Evolutionary conservation across 2,888 invertebrate genomes (phyloP), one percentile per base, ranked within the genome.

Genomic region (Heliothis peltigera): DNA sequence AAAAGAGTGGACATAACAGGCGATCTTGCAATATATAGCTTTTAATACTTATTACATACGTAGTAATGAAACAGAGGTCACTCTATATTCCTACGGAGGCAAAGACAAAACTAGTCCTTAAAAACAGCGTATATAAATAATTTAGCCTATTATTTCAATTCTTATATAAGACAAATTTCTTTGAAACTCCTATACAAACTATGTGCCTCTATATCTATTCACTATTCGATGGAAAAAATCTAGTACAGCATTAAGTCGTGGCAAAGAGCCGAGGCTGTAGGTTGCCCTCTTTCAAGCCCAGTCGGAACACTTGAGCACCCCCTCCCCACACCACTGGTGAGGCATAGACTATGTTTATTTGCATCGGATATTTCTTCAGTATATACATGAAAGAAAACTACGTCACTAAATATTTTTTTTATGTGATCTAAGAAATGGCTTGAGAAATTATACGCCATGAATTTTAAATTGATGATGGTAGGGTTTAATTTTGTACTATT

Each of bases 161-260:
- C n/a, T n/a, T n/a, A n/a, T n/a, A n/a, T n/a, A n/a, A n/a, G n/a
- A 12, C 12, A 17, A 8, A 19, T 10, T 56, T 49, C 25, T 53
- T 53, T 49, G 12, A 35, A 12, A 55, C n/a, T 32, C 15, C 15
- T 46, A 59, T 43, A 8, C 19, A 58, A 39, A 56, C n/a, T 51
- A 51, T 19, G 53, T 21, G 19, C 49, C 46, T 42, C 25, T 69
- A 73, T 49, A 60, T 81, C 58, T 70, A n/a, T 69, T 64, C 81
- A 88, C 89, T 90, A 88, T 87, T 86, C 86, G 87, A 87, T 84
- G 84, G 86, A 92, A 93, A 92, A 92, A 92, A 91, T 91, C 90
- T 90, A 91, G 91, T 89, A 84, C 87, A 88, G 91, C 88, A 91
- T 91, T 90, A 91, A 89, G 90, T 89, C 88, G 89, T 81, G 88